Evolutionary conservation across 2,797 vertebrate species (phyloP).

Genomic region (Eidolon dupreanum): DNA sequence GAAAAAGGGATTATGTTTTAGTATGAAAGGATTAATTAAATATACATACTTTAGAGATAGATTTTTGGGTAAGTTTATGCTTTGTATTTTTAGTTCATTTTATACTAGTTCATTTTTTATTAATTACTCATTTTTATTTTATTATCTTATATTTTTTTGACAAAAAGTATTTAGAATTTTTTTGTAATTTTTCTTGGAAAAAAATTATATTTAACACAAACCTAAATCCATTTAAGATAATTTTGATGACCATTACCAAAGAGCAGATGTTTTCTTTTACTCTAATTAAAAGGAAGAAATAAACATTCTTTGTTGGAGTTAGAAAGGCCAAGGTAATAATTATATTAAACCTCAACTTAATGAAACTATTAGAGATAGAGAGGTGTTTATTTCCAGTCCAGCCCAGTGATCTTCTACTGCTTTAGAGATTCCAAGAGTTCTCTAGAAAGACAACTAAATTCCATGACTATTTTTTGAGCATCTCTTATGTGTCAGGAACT

Average conservation of each 20-base stretch:
- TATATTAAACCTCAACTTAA: background rate
- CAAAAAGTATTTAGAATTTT: constrained; percentile 1
- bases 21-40: background rate
- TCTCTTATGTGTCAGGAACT: background rate
- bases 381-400: background rate
- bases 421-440: background rate
- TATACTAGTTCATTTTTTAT: background rate
- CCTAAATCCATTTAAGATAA: background rate
- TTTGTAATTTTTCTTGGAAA: background rate
- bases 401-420: background rate
- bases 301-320: background rate
- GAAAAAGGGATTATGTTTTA: background rate
- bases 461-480: background rate
- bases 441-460: background rate
- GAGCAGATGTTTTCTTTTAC: background rate
- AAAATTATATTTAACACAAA: background rate
- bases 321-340: background rate
- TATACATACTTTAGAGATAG: background rate
- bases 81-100: background rate
- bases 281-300: background rate
- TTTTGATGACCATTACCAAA: background rate
- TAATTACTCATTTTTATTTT: background rate
- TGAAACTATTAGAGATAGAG: background rate
- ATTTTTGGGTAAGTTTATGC: background rate
- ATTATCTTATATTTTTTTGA: background rate